Base-by-base conservation (phyloP, 1,140 invertebrate genomes). In the Macrobrachium rosenbergii region DNA sequence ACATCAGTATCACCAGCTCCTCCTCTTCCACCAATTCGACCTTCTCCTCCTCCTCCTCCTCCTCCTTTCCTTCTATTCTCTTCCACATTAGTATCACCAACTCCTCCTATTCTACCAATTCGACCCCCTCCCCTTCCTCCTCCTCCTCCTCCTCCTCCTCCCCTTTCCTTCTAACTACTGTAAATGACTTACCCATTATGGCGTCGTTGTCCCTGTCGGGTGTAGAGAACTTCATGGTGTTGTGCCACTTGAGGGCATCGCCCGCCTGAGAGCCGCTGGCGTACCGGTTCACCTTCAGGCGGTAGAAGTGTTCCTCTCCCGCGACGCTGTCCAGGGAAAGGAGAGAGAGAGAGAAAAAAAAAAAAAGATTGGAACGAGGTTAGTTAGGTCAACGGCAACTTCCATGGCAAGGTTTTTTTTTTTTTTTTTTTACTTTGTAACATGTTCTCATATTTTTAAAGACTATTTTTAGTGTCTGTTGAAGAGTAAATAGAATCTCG, bases 161-260 rank as follows among this genome's bases (percentile, higher is more conserved):
- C 45, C 37, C 45, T n/a, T 37, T 76, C 28, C 19, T 19, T 28
- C 8, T 76, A 52, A 76, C 37, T 3, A 43, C 19, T 16, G n/a
- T 76, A 67, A 67, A 43, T 8, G 7, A 23, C 82, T 80, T 64
- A 88, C 87, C 89, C 79, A 89, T 79, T 5, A 89, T 82, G 19
- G 87, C 82, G 75, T 88, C 89, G 23, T 89, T 89, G 73, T 89
- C 89, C 21, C 83, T 62, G 86, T 89, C 89, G 17, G 87, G 82
- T 52, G 89, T 89, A 72, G 89, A 89, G 83, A 89, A 89, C 87
- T 86, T 88, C 89, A 89, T 89, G 60, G 86, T 82, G 45, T 89
- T 88, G 89, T 88, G 89, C 89, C 89, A 88, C 78, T 89, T 88
- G 78, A 89, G 89, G 58, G 89, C 89, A 37, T 89, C 89, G 10